These are phyloP conservation scores for Bombus sylvicola DNA, from an alignment of 1,140 invertebrate species.

Conservation along the genomic window DNA sequence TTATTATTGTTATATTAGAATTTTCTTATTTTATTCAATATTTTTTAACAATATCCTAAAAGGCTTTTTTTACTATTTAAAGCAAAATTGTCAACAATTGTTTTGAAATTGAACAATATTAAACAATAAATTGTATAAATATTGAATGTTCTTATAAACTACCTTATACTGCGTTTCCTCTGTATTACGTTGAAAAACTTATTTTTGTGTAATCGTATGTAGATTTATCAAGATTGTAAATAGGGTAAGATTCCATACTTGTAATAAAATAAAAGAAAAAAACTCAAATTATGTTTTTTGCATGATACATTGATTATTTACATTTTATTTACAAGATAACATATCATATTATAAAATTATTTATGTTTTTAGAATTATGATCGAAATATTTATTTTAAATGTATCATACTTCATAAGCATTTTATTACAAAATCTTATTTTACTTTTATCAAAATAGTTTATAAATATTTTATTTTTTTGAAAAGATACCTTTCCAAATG, in stretches of 20 bases:
- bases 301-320: conserved; percentile 25
- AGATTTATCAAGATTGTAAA: conserved; percentile 80
- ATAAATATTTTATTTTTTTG: background rate
- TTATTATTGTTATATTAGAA: conserved; percentile 39
- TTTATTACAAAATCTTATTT: background rate
- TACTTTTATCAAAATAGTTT: background rate
- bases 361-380: conserved; percentile 19
- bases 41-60: conserved; percentile 23
- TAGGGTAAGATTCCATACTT: conserved; percentile 79
- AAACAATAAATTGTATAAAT: conserved; percentile 47
- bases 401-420: background rate
- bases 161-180: conserved; percentile 75
- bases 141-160: conserved; percentile 63
- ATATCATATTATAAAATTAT: conserved; percentile 17
- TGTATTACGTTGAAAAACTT: conserved; percentile 75
- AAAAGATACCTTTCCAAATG: background rate
- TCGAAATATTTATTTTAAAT: background rate
- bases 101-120: background rate
- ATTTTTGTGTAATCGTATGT: conserved; percentile 81
- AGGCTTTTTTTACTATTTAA: conserved; percentile 35
- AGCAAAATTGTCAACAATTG: conserved; percentile 22
- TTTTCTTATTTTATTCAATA: conserved; percentile 37
- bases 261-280: conserved; percentile 81
- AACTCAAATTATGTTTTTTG: conserved; percentile 30
- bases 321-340: conserved; percentile 44